Conservation (phyloP, 2,888 invertebrate genomes). For the Ormyrus nitidulus region DNA sequence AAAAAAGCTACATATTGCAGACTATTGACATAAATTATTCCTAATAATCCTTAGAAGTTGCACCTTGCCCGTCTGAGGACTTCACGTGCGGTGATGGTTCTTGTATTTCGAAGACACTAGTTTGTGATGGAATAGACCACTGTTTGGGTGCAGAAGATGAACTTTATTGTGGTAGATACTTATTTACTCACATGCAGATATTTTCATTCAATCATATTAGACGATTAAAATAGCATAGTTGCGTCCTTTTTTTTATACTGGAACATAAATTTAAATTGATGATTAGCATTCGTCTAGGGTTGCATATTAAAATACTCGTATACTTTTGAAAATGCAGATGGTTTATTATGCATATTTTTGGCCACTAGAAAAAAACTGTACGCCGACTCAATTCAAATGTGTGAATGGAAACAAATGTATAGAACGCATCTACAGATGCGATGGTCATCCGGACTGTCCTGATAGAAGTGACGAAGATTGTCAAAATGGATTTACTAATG, state of each 20-base stretch:
- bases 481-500: constrained; percentile 63
- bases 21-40: background rate
- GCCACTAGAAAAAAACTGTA: constrained; percentile 75
- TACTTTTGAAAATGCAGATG: constrained; percentile 30
- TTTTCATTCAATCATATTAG: constrained; percentile 18
- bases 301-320: background rate
- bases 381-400: constrained; percentile 78
- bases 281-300: no score
- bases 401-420: constrained; percentile 77
- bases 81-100: constrained; percentile 86
- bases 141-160: constrained; percentile 79
- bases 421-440: constrained; percentile 76
- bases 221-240: background rate
- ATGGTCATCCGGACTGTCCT: constrained; percentile 78
- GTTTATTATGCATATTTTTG: constrained; percentile 35
- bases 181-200: constrained; percentile 46
- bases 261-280: no score
- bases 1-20: no score
- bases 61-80: constrained; percentile 75
- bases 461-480: constrained; percentile 78
- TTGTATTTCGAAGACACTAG: constrained; percentile 82
- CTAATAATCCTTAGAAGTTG: constrained; percentile 64
- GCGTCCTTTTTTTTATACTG: no score
- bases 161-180: constrained; percentile 72
- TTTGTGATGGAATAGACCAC: constrained; percentile 86